Evolutionary conservation across 2,797 vertebrate genomes (phyloP).

Genomic region (Scolopax bukidnonensis): DNA sequence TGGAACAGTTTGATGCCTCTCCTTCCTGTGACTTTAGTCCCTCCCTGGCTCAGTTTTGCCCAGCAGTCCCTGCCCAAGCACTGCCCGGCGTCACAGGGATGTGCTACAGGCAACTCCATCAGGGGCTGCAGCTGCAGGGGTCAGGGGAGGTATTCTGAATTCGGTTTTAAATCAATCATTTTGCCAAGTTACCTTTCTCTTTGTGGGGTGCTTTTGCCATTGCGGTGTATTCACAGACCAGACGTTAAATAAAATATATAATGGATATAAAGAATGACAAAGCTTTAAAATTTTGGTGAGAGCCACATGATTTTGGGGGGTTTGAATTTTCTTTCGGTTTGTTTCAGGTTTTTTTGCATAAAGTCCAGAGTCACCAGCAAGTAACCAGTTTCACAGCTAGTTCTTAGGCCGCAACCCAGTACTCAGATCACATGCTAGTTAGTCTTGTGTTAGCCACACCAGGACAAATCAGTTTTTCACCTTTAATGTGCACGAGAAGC

Average conservation of each 20-base stretch:
- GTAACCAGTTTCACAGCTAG: not conserved
- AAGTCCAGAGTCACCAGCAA: not conserved
- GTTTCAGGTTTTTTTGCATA: rapidly evolving
- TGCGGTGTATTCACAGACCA: not conserved
- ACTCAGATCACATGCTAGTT: rapidly evolving
- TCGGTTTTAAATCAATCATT: not conserved
- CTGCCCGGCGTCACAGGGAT: not conserved
- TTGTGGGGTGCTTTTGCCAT: not conserved
- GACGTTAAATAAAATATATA: not conserved
- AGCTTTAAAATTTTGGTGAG: not conserved
- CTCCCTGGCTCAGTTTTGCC: not conserved
- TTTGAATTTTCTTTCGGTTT: not conserved
- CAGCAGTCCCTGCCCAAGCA: not conserved
- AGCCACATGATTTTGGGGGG: rapidly evolving
- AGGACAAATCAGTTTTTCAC: not conserved
- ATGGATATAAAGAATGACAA: not conserved
- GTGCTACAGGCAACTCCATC: not conserved
- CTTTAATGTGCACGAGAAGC: not conserved
- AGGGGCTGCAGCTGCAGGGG: not conserved
- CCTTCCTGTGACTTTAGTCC: not conserved
- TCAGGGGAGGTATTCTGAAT: not conserved
- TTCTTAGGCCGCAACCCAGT: not conserved
- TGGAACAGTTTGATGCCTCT: not conserved
- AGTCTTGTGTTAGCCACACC: not conserved
- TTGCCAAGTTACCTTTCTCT: not conserved